phyloP scores from a whole-genome alignment of 2,113 vertebrate species.

The Spea multiplicata region DNA sequence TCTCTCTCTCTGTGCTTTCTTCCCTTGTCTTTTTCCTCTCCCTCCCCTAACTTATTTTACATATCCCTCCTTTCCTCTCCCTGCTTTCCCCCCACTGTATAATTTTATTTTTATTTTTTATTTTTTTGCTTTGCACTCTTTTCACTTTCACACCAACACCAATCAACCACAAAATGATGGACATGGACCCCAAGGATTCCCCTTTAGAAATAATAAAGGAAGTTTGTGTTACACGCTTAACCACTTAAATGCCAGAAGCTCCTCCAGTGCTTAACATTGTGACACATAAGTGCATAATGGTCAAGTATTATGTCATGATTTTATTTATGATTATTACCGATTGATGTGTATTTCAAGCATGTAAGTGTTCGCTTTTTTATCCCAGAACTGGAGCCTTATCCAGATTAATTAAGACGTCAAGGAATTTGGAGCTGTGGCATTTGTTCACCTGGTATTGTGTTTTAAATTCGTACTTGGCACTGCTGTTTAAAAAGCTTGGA shows the following conservation, averaged over 20 bases:
- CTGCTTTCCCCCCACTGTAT: not conserved
- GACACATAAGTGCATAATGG: too few species aligned
- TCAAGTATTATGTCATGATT: too few species aligned
- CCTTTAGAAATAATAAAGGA: not conserved
- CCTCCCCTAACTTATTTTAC: slow-evolving; percentile 31
- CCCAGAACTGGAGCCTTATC: too few species aligned
- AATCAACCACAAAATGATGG: slow-evolving; percentile 24
- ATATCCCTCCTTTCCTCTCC: not conserved
- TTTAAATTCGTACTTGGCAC: not conserved
- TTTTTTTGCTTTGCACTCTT: slow-evolving; percentile 1
- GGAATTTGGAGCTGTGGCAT: not conserved
- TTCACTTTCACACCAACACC: slow-evolving; percentile 18
- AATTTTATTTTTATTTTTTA: not conserved
- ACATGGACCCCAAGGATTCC: not conserved
- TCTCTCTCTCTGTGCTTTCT: slow-evolving; percentile 42
- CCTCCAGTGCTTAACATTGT: not conserved
- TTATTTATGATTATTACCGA: too few species aligned
- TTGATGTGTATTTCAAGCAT: too few species aligned
- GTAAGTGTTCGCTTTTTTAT: too few species aligned
- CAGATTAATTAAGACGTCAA: not conserved
- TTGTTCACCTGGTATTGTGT: not conserved
- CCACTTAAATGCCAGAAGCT: too few species aligned
- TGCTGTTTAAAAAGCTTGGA: not conserved
- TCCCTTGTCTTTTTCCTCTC: slow-evolving; percentile 44
- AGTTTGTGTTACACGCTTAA: not conserved